These are phyloP conservation scores for Columbina picui DNA, from an alignment of 2,113 vertebrate genomes.

Conservation along the genomic window DNA sequence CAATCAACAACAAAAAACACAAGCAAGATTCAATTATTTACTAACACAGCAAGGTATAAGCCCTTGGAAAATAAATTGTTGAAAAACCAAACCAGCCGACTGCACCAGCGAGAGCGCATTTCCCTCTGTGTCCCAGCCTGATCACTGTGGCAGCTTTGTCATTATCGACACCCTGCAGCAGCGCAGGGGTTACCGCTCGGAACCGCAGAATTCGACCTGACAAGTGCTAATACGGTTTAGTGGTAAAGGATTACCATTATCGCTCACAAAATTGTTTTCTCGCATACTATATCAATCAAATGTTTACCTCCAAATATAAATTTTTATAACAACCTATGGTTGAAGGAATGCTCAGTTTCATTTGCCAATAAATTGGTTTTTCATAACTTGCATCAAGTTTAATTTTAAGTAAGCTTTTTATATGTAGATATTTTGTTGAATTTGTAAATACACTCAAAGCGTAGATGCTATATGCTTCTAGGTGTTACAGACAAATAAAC, in stretches of 20 bases:
- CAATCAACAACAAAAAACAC: not conserved
- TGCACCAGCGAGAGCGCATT: not conserved
- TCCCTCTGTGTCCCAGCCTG: not conserved
- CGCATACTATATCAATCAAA: constrained; percentile 60
- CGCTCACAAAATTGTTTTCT: constrained; percentile 40
- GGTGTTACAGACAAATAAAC: constrained; percentile 75
- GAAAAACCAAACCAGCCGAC: not conserved
- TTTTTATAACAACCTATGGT: constrained; percentile 83
- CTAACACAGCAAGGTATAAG: constrained; percentile 23
- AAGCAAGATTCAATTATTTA: constrained; percentile 6
- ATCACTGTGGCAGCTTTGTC: constrained; percentile 18
- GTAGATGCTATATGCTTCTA: constrained; percentile 82
- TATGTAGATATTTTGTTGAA: constrained; percentile 94
- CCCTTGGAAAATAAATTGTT: not conserved
- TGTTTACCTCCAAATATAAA: constrained; percentile 80
- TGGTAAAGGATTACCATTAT: constrained; percentile 26
- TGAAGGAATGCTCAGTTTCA: constrained; percentile 87
- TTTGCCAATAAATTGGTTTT: constrained; percentile 91
- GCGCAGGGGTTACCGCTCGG: not conserved
- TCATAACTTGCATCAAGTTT: constrained; percentile 99
- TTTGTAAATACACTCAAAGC: constrained; percentile 92
- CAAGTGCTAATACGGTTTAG: constrained; percentile 46
- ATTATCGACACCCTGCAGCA: constrained; percentile 36
- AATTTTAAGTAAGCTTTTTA: constrained; percentile 90
- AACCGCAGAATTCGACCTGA: constrained; percentile 23